A percentile compares a stretch with the other conserved stretches of the same genome.
Conservation (phyloP, 2,113 vertebrate genomes). For the Ailuropoda melanoleuca region DNA sequence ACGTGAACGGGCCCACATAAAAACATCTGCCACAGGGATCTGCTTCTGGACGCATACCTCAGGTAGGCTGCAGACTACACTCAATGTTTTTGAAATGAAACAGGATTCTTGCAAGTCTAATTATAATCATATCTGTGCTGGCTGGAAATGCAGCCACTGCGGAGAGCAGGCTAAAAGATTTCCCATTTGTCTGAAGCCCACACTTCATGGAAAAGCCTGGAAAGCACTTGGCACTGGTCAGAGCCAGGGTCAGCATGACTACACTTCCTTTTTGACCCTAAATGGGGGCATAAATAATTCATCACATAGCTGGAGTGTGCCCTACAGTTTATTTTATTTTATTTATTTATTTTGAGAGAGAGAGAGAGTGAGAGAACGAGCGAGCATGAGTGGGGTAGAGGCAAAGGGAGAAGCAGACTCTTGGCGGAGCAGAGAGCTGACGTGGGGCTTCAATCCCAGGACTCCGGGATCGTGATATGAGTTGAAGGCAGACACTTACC, state of each 20-base stretch:
- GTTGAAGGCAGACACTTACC: background rate
- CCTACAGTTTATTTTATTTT: background rate
- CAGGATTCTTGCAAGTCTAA: background rate
- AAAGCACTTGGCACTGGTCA: background rate
- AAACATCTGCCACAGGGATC: background rate
- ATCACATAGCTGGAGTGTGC: background rate
- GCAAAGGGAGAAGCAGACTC: background rate
- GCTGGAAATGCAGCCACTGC: background rate
- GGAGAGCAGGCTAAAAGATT: background rate
- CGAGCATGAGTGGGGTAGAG: background rate
- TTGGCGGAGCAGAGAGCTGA: background rate
- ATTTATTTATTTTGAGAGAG: too few relatives aligned
- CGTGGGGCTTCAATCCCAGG: background rate
- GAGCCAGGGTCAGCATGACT: background rate
- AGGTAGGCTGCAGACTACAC: background rate
- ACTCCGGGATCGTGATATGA: background rate
- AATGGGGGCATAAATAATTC: slow-evolving; percentile 4
- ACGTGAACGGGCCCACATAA: background rate
- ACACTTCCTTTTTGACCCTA: background rate
- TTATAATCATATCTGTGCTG: slow-evolving; percentile 6
- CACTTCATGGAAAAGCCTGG: background rate
- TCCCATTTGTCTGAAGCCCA: background rate
- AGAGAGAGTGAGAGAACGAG: background rate
- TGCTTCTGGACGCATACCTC: background rate
- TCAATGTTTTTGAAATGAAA: slow-evolving; percentile 14